Evolutionary conservation across 2,888 invertebrate species (phyloP), one percentile per base, ranked within the genome.

Genomic region (Megalurothrips usitatus): DNA sequence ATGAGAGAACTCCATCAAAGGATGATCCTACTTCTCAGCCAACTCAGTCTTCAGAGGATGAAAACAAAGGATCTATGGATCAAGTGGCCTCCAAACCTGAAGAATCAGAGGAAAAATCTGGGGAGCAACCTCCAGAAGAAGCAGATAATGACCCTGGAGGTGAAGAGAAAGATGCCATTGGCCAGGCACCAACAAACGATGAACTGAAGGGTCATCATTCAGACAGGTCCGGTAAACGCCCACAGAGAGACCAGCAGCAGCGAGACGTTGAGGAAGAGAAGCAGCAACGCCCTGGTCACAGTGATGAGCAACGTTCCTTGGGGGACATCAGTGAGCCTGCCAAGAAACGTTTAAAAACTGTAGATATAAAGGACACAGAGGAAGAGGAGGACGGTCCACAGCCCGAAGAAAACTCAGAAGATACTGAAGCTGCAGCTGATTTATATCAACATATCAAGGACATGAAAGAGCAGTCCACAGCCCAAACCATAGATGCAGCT

Each of bases 401-500:
- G 0, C 86, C 87, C 1, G 83, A 84, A 10, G 83, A 85, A 80
- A 84, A 83, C 8, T 82, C 82, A 8, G 83, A 85, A 47, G 81
- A 84, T 17, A 86, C 86, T 78, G 86, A 87, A 14, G 86, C 86
- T 81, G 85, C 88, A 26, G 86, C 88, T 6, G 93, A 94, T 82
- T 91, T 94, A 83, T 96, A 93, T 87, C 94, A 96, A 86, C 96
- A 97, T 86, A 93, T 97, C 3, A 93, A 93, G 85, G 93, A 95
- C 83, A 92, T 94, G 0, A 92, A 93, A 82, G 90, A 92, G 82
- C 90, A 90, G 26, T 75, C 68, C 11, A 26, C 68, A 23, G 90
- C 93, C 81, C 93, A 95, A 83, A 87, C 88, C 47, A 83, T 89
- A 80, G 89, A 90, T 85, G 88, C 88, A 43, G 89, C 89, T 28